Base-by-base conservation (phyloP, 2,888 invertebrate genomes). In the Timandra comae region DNA sequence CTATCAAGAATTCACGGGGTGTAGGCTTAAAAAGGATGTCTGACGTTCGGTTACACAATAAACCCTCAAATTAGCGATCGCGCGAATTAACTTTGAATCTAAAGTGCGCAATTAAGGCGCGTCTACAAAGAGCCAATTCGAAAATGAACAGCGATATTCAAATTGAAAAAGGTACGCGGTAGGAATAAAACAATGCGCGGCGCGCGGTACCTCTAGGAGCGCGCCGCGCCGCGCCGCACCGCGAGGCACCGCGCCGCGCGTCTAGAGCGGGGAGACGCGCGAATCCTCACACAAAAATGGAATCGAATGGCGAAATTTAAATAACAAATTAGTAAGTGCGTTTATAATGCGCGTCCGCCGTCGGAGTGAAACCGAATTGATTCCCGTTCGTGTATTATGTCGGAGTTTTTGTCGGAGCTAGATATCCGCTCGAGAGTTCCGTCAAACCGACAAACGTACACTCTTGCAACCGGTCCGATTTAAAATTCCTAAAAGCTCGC, bases 111-210 rank as follows among this genome's bases (percentile, higher is more conserved):
- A 82, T 84, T 82, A 80, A 72, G 65, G 67, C 66, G 63, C 73
- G 71, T 74, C 78, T 75, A 79, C 79, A 75, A 71, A 75, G 74
- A 73, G 73, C 72, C 73, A 70, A 78, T 78, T 72, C 71, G 72
- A 78, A 79, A 81, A 81, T 78, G 77, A 80, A 78, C 78, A 74
- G 72, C 76, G 75, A 73, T 80, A 78, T 82, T 84, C 76, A 81
- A 82, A 84, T 84, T 82, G 79, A 77, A 81, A 80, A 74, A 72
- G 74, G 70, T 63, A 82, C 84, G 84, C 79, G 77, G 46, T 41
- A 50, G 63, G 84, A 81, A 84, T 84, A 70, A 78, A 72, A 77
- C 78, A 75, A 79, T 75, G 74, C 64, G 69, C 43, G 51, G 53
- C 49, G 51, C 3, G 7, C 7, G 12, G 13, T 8, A n/a, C n/a